These are phyloP conservation scores for Neoascia interrupta DNA, from an alignment of 2,888 invertebrate species.

Conservation along the genomic window DNA sequence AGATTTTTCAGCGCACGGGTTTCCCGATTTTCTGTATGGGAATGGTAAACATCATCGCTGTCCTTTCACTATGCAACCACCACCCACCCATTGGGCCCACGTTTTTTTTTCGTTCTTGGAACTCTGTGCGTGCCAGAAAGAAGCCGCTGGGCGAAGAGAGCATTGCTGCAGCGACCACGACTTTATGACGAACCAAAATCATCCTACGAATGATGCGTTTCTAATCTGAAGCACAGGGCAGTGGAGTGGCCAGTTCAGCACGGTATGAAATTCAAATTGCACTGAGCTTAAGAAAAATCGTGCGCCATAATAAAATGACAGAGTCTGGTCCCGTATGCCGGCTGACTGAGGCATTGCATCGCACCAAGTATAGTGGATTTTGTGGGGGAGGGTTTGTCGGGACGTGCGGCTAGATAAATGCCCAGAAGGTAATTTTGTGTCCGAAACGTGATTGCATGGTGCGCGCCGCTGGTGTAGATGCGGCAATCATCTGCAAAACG, in stretches of 20 bases:
- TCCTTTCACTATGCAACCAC: conserved; percentile 23
- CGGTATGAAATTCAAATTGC: conserved; percentile 32
- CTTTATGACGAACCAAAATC: conserved; percentile 62
- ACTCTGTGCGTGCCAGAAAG: conserved; percentile 58
- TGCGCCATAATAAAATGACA: conserved; percentile 64
- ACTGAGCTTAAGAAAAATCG: conserved; percentile 34
- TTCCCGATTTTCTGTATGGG: conserved; percentile 33
- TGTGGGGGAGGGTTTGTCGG: too few relatives aligned
- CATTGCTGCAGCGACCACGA: background rate
- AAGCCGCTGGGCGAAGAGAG: conserved; percentile 26
- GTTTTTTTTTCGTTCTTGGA: conserved; percentile 24
- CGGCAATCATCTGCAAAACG: conserved; percentile 67
- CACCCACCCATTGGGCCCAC: conserved; percentile 67
- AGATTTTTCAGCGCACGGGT: conserved; percentile 45
- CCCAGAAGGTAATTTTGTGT: conserved; percentile 58
- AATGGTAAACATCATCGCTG: conserved; percentile 43
- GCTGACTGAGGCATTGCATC: background rate
- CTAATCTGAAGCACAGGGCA: conserved; percentile 50
- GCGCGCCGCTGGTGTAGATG: conserved; percentile 51
- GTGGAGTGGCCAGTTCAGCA: background rate
- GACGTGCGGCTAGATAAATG: conserved; percentile 21
- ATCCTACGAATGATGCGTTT: conserved; percentile 62
- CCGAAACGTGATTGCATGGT: conserved; percentile 63
- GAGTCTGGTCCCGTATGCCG: conserved; percentile 50
- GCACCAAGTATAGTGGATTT: too few relatives aligned